Evolutionary conservation across 2,888 invertebrate genomes (phyloP).

Genomic region (Lochmaea capreae): DNA sequence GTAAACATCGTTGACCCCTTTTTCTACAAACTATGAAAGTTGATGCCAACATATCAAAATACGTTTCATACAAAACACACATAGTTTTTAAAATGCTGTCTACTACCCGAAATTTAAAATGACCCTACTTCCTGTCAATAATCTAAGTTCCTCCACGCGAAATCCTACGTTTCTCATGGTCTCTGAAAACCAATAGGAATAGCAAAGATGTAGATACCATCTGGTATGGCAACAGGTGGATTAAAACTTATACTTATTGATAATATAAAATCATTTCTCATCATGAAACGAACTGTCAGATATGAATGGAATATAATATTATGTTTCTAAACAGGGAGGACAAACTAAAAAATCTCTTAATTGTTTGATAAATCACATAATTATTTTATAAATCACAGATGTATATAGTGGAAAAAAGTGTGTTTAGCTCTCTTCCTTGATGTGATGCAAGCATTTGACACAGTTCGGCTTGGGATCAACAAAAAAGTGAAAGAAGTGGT

Average conservation of each 20-base stretch:
- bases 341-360: background rate
- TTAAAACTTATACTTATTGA: constrained; percentile 21
- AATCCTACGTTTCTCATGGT: constrained; percentile 26
- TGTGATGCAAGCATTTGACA: too few relatives aligned
- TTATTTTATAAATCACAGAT: background rate
- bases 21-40: background rate
- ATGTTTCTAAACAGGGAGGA: background rate
- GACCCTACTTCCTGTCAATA: constrained; percentile 22
- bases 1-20: background rate
- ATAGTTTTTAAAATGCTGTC: background rate
- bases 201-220: constrained; percentile 29
- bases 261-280: constrained; percentile 33
- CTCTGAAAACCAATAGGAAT: constrained; percentile 26
- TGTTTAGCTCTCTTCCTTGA: too few relatives aligned
- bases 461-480: too few relatives aligned
- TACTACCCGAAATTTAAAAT: constrained; percentile 19
- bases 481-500: too few relatives aligned
- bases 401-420: background rate
- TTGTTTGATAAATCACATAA: background rate
- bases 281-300: constrained; percentile 17
- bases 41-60: background rate
- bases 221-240: constrained; percentile 32
- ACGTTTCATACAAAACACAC: background rate
- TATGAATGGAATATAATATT: constrained; percentile 20
- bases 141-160: constrained; percentile 23